Evolutionary conservation across 1,140 invertebrate species (phyloP).

Genomic region (Diabrotica virgifera): DNA sequence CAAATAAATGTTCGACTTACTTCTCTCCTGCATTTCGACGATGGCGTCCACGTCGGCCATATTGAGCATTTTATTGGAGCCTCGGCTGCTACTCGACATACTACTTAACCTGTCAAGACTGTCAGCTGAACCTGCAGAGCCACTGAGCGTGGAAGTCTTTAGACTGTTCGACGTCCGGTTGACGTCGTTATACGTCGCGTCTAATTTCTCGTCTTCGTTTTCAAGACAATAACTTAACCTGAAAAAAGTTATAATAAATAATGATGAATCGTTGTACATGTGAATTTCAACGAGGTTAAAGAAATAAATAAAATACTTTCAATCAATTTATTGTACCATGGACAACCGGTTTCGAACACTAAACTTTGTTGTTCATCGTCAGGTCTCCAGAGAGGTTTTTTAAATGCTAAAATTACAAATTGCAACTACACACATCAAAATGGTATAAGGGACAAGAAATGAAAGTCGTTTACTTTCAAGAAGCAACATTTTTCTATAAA

Average conservation of each 20-base stretch:
- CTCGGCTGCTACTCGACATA: slow-evolving; percentile 40
- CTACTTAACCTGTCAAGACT: slow-evolving; percentile 43
- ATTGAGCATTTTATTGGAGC: slow-evolving; percentile 40
- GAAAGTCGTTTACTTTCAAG: no score
- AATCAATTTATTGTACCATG: no score
- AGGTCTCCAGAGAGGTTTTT: no score
- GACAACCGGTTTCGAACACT: no score
- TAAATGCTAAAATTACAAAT: no score
- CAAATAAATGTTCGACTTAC: slow-evolving; percentile 30
- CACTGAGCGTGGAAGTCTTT: slow-evolving; percentile 15
- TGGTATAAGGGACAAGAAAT: no score
- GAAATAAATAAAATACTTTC: no score
- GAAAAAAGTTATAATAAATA: neutral
- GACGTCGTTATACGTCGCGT: neutral
- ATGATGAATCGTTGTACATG: no score
- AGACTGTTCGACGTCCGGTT: slow-evolving; percentile 14
- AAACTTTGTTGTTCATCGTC: no score
- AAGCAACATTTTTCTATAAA: no score
- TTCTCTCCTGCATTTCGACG: slow-evolving; percentile 39
- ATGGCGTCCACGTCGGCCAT: slow-evolving; percentile 44
- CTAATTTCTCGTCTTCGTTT: slow-evolving; percentile 15
- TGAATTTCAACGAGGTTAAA: no score
- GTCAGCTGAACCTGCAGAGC: slow-evolving; percentile 42
- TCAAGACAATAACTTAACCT: slow-evolving; percentile 24
- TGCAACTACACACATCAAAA: no score